Percentiles rank a stretch among this genome's conserved stretches.
Conservation (phyloP, 1,140 invertebrate genomes). For the Calephelis nemesis region DNA sequence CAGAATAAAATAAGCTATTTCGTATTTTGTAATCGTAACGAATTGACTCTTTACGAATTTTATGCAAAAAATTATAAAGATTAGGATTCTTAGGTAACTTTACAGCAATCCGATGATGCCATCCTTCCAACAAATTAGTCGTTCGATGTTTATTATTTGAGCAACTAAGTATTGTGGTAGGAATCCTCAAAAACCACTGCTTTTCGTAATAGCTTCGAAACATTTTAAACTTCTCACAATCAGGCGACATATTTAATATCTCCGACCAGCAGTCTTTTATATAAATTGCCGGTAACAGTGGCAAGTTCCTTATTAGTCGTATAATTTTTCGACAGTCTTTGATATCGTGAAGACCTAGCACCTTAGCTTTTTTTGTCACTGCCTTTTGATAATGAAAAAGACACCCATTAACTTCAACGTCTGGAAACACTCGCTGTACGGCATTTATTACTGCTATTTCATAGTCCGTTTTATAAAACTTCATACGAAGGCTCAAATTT, state of each 20-base stretch:
- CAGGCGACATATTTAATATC: background rate
- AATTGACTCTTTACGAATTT: background rate
- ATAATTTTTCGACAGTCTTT: conserved; percentile 1
- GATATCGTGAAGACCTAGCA: background rate
- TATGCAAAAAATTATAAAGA: background rate
- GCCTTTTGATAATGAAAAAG: background rate
- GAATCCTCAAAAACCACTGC: background rate
- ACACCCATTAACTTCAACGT: background rate
- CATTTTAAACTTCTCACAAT: background rate
- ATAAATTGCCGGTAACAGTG: background rate
- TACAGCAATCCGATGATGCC: conserved; percentile 8
- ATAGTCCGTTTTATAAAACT: background rate
- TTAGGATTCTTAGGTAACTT: conserved; percentile 4
- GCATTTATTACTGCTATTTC: background rate
- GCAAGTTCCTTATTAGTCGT: background rate
- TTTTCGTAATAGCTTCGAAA: background rate
- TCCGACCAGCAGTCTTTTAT: conserved; percentile 8
- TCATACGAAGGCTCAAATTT: background rate
- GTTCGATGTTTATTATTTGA: conserved; percentile 1
- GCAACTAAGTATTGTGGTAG: background rate
- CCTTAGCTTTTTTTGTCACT: background rate
- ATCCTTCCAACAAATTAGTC: background rate
- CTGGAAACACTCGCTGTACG: background rate
- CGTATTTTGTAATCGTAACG: conserved; percentile 8
- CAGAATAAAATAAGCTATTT: conserved; percentile 10